Percentiles rank a stretch among this genome's conserved stretches.
phyloP scores from a whole-genome alignment of 2,888 invertebrate species.

The Malthinus seriepunctatus region DNA sequence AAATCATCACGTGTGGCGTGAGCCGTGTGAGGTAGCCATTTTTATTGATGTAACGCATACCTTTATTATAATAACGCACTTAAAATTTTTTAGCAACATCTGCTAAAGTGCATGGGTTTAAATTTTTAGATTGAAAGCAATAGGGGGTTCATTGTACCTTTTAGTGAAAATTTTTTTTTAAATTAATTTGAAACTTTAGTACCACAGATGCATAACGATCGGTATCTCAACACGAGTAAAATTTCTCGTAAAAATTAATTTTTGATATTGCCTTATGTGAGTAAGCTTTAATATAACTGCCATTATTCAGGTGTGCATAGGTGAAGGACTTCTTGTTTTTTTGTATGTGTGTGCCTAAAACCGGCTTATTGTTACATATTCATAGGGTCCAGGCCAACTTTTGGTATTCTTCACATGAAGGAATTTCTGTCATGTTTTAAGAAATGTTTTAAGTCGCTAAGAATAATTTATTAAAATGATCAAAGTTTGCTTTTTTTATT shows the following conservation, averaged over 20 bases:
- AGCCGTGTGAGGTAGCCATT: background rate
- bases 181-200: background rate
- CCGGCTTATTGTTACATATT: conserved; percentile 45
- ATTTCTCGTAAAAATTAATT: background rate
- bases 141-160: background rate
- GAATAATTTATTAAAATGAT: background rate
- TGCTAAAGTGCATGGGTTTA: conserved; percentile 16
- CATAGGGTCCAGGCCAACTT: conserved; percentile 35
- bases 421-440: conserved; percentile 33
- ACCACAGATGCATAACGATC: conserved; percentile 38
- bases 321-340: conserved; percentile 40
- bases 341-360: conserved; percentile 35
- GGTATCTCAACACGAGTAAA: conserved; percentile 14
- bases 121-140: conserved; percentile 1
- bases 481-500: background rate
- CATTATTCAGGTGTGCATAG: conserved; percentile 37
- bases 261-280: background rate
- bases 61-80: background rate
- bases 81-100: conserved; percentile 20
- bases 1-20: too few relatives aligned
- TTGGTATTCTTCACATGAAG: conserved; percentile 35
- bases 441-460: background rate
- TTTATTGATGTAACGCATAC: background rate
- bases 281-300: background rate
- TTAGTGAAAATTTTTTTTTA: background rate